These are phyloP conservation scores for Timandra comae DNA, from an alignment of 2,888 invertebrate genomes.

Conservation along the genomic window DNA sequence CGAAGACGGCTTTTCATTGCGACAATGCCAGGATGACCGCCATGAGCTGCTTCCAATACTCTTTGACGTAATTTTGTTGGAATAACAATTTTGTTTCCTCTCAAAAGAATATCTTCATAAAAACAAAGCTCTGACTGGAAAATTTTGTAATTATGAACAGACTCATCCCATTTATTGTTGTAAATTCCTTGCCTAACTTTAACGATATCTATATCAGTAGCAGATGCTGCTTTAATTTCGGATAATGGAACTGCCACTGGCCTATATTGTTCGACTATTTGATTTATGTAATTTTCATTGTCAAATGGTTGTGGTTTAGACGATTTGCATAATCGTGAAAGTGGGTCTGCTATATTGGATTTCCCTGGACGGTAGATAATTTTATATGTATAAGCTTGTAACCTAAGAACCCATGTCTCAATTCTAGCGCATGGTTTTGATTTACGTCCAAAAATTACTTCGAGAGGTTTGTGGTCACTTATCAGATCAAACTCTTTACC, in stretches of 20 bases:
- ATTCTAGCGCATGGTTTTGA: constrained; percentile 35
- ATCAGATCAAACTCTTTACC: constrained; percentile 29
- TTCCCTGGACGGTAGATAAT: constrained; percentile 22
- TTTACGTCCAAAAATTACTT: constrained; percentile 28
- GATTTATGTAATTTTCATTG: neutral
- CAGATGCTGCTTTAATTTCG: constrained; percentile 1
- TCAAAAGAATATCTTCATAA: constrained; percentile 13
- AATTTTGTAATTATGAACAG: constrained; percentile 13
- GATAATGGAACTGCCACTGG: constrained; percentile 5
- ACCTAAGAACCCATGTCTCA: constrained; percentile 22
- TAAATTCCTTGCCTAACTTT: neutral
- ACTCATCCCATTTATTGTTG: constrained; percentile 14
- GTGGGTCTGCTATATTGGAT: constrained; percentile 29
- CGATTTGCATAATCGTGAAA: constrained; percentile 16
- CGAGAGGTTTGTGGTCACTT: constrained; percentile 40
- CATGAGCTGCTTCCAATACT: constrained; percentile 17
- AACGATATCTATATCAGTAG: constrained; percentile 2
- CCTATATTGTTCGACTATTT: neutral
- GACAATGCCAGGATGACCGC: too few species aligned
- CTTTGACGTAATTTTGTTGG: neutral
- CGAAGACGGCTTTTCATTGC: constrained; percentile 30
- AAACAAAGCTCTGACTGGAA: constrained; percentile 31
- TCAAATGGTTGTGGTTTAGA: neutral
- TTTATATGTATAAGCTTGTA: constrained; percentile 19
- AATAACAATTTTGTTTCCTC: neutral